These are phyloP conservation scores for Hippocampus zosterae DNA, from an alignment of 2,113 vertebrate species.

Conservation along the genomic window DNA sequence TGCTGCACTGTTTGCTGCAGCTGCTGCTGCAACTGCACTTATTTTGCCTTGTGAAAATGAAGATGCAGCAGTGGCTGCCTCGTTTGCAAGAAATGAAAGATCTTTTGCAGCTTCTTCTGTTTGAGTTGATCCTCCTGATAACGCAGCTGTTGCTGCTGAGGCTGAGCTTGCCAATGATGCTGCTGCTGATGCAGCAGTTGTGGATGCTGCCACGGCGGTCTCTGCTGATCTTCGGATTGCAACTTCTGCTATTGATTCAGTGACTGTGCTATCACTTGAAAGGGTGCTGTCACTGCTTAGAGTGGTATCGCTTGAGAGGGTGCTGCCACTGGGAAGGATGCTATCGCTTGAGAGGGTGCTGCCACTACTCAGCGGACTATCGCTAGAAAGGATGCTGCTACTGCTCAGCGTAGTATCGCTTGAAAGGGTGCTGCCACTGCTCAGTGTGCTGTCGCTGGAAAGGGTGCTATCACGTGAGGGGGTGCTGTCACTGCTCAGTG, in stretches of 20 bases:
- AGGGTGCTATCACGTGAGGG: too few relatives aligned
- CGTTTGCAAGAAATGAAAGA: not conserved
- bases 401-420: too few relatives aligned
- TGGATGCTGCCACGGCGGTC: not conserved
- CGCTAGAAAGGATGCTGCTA: too few relatives aligned
- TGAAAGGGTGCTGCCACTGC: too few relatives aligned
- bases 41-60: too few relatives aligned
- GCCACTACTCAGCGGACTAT: too few relatives aligned
- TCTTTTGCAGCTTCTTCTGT: not conserved
- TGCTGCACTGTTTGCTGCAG: not conserved
- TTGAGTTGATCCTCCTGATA: not conserved
- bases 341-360: accelerated
- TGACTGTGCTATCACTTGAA: too few relatives aligned
- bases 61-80: not conserved
- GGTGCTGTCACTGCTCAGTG: too few relatives aligned
- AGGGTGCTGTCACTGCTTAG: too few relatives aligned
- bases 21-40: not conserved
- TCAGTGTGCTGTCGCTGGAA: too few relatives aligned
- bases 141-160: not conserved
- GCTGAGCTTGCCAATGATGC: not conserved
- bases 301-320: too few relatives aligned
- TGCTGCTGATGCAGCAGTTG: not conserved
- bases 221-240: not conserved
- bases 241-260: not conserved
- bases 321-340: too few relatives aligned